A percentile compares a stretch with the other conserved stretches of the same genome.
Conservation (phyloP, 2,113 vertebrate genomes). For the Leptodactylus fuscus region DNA sequence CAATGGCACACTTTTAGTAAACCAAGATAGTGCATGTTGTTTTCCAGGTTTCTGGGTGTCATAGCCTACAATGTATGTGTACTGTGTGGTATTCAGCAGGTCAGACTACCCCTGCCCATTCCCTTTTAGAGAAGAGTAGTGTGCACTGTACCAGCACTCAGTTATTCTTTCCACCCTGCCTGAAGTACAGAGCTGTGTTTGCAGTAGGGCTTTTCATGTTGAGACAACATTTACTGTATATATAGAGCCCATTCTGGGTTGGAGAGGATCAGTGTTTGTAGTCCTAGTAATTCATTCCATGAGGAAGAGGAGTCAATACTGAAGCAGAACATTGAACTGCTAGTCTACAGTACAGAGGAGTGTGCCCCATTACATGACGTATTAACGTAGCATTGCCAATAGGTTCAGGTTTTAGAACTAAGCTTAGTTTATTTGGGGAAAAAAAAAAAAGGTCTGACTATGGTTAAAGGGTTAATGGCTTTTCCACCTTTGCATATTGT, state of each 20-base stretch:
- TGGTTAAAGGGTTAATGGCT: not conserved
- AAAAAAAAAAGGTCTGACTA: not conserved
- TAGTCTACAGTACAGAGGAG: not conserved
- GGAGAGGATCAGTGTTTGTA: not conserved
- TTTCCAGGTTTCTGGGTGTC: too few relatives aligned
- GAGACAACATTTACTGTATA: not conserved
- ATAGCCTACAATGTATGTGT: too few relatives aligned
- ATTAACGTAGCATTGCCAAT: not conserved
- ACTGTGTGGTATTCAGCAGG: not conserved
- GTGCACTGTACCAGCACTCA: not conserved
- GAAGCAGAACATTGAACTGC: not conserved
- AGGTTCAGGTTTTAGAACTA: not conserved
- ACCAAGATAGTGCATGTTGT: too few relatives aligned
- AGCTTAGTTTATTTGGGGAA: not conserved
- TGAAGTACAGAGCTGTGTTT: not conserved
- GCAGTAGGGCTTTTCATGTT: slow-evolving; percentile 1
- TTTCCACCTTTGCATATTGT: not conserved
- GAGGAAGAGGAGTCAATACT: not conserved
- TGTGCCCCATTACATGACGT: not conserved
- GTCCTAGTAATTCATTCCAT: not conserved
- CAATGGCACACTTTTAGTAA: too few relatives aligned
- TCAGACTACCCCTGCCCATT: not conserved
- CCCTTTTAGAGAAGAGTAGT: not conserved
- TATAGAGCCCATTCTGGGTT: slow-evolving; percentile 13
- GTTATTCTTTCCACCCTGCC: slow-evolving; percentile 28